These are phyloP conservation scores for Parthenolecanium corni DNA, from an alignment of 2,888 invertebrate species.

Conservation along the genomic window DNA sequence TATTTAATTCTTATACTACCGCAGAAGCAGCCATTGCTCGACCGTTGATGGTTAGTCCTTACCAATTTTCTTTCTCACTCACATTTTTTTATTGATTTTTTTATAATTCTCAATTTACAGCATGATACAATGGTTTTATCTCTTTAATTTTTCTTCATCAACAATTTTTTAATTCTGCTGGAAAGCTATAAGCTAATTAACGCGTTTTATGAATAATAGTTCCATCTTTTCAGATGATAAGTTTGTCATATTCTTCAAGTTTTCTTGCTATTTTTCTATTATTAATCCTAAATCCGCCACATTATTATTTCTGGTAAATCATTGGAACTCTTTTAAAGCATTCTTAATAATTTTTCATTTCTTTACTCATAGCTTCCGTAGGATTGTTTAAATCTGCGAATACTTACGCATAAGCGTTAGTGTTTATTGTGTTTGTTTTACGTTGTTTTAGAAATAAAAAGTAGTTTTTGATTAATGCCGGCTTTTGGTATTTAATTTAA, in stretches of 20 bases:
- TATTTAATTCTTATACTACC: too few species aligned
- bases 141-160: neutral
- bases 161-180: constrained; percentile 4
- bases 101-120: too few species aligned
- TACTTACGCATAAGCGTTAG: constrained; percentile 25
- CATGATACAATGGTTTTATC: neutral
- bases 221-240: neutral
- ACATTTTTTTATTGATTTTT: neutral
- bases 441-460: constrained; percentile 27
- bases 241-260: neutral
- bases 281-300: neutral
- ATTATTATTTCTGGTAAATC: neutral
- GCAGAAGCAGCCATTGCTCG: too few species aligned
- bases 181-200: constrained; percentile 20
- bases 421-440: constrained; percentile 27
- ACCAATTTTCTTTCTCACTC: neutral
- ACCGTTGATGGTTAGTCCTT: neutral
- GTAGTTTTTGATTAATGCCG: constrained; percentile 17
- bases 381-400: constrained; percentile 24
- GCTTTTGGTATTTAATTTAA: neutral
- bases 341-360: neutral
- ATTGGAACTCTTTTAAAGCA: neutral
- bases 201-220: neutral
- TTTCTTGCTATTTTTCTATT: neutral
- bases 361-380: constrained; percentile 22